Conservation (phyloP, 2,113 vertebrate species). For the Leptodactylus fuscus region DNA sequence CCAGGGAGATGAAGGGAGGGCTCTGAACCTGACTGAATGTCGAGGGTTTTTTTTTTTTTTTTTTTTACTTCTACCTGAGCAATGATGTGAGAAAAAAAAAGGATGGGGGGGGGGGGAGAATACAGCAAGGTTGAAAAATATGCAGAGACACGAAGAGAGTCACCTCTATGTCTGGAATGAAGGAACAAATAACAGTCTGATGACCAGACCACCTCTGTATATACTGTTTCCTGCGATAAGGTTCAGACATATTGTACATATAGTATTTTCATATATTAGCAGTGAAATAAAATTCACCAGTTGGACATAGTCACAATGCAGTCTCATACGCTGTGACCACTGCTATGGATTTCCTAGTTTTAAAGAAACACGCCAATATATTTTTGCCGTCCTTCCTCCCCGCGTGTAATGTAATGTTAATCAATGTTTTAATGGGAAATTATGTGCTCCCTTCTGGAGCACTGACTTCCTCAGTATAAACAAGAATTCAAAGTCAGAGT, state of each 20-base stretch:
- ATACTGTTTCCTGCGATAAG: background rate
- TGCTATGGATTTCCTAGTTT: too few species aligned
- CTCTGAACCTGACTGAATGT: slow-evolving; percentile 54
- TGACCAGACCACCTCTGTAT: background rate
- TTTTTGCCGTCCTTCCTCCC: too few species aligned
- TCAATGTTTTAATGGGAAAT: too few species aligned
- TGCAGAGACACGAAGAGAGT: slow-evolving; percentile 42
- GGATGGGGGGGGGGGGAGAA: background rate
- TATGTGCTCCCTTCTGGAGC: too few species aligned
- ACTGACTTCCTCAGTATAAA: too few species aligned
- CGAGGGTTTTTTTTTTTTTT: slow-evolving; percentile 24
- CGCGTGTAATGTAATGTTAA: too few species aligned
- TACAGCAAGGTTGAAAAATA: slow-evolving; percentile 35
- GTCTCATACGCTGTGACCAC: too few species aligned
- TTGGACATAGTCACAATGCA: too few species aligned
- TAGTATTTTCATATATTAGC: too few species aligned
- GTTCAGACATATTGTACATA: slow-evolving; percentile 5
- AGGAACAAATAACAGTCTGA: background rate
- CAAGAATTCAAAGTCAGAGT: too few species aligned
- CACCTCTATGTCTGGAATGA: slow-evolving; percentile 4
- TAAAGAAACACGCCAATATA: too few species aligned
- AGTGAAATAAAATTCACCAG: too few species aligned
- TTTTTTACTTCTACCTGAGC: slow-evolving; percentile 46
- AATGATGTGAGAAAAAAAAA: slow-evolving; percentile 40
- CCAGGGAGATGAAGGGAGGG: slow-evolving; percentile 47